phyloP scores from a whole-genome alignment of 2,113 vertebrate genomes.

The Mesitornis unicolor region DNA sequence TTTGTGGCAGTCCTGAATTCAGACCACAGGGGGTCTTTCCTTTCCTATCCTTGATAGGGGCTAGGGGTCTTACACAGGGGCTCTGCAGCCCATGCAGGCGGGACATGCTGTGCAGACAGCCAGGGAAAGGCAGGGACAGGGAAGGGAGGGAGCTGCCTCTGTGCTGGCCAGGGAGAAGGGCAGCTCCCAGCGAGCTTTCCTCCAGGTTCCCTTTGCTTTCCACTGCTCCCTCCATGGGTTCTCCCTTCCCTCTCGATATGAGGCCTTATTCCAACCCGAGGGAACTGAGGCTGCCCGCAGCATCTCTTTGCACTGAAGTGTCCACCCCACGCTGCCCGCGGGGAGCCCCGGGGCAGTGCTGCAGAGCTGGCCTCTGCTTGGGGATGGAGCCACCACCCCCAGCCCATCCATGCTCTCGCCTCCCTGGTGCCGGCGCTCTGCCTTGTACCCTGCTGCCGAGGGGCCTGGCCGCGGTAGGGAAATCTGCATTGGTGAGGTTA shows the following conservation, averaged over 20 bases:
- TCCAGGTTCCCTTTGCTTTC: neutral
- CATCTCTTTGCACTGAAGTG: neutral
- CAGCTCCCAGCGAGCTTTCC: neutral
- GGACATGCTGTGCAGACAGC: rapidly evolving
- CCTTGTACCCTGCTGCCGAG: neutral
- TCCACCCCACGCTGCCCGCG: neutral
- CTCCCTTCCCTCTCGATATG: neutral
- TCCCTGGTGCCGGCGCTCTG: neutral
- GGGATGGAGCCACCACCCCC: neutral
- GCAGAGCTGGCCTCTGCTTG: conserved; percentile 59
- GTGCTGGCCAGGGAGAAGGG: neutral
- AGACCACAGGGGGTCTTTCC: neutral
- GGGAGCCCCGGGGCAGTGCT: neutral
- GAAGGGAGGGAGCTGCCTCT: neutral
- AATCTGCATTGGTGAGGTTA: neutral
- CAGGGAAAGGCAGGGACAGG: neutral
- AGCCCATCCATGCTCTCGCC: neutral
- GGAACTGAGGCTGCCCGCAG: neutral
- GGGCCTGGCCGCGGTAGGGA: neutral
- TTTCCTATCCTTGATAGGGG: neutral
- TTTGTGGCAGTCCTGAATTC: neutral
- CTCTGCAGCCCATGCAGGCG: rapidly evolving
- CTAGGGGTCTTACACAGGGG: neutral
- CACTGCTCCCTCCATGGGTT: neutral
- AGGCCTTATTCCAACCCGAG: conserved; percentile 41